Conservation (phyloP, 1,140 invertebrate species). For the Drosophila mayri region DNA sequence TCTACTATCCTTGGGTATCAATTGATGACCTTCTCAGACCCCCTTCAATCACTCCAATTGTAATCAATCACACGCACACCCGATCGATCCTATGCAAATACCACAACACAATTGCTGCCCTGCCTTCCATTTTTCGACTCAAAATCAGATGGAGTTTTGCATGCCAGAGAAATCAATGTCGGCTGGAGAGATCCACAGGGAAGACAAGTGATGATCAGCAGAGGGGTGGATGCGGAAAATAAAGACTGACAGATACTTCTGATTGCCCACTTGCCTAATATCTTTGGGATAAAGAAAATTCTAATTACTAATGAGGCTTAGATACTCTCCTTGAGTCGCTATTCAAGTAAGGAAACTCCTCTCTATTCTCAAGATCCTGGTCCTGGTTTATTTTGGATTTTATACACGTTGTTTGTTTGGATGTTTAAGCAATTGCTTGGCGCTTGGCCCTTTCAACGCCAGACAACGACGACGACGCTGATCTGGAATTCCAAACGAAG, state of each 20-base stretch:
- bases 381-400: not conserved
- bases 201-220: constrained; percentile 6
- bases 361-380: not conserved
- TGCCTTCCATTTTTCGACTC: not conserved
- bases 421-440: constrained; percentile 19
- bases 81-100: constrained; percentile 16
- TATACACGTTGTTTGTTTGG: not conserved
- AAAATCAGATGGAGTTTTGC: constrained; percentile 5
- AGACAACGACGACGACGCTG: constrained; percentile 10
- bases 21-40: not conserved
- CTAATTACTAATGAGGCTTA: not conserved
- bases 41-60: constrained; percentile 12
- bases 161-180: constrained; percentile 18
- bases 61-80: constrained; percentile 23
- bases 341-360: not conserved
- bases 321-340: not conserved
- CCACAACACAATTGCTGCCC: constrained; percentile 12
- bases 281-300: not conserved
- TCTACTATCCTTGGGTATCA: constrained; percentile 14
- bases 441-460: constrained; percentile 42
- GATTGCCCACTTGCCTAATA: not conserved
- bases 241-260: not conserved
- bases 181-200: not conserved
- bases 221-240: not conserved
- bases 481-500: constrained; percentile 12